phyloP scores from a whole-genome alignment of 2,888 invertebrate genomes.

The Apoda limacodes region DNA sequence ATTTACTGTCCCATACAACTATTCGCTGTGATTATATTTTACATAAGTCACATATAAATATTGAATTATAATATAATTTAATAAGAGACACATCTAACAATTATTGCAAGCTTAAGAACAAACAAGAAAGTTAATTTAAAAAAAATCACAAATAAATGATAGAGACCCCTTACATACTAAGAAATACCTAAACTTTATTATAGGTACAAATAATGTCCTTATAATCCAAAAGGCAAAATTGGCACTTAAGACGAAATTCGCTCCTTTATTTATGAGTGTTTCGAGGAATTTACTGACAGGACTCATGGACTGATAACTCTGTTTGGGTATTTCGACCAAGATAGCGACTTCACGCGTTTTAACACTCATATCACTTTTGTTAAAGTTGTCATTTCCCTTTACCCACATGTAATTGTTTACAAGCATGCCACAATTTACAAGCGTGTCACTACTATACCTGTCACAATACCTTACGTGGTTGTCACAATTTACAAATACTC shows the following conservation, averaged over 20 bases:
- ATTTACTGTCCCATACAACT: conserved; percentile 24
- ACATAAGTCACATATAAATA: conserved; percentile 20
- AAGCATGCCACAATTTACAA: too few species aligned
- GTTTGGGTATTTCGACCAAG: too few species aligned
- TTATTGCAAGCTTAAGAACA: conserved; percentile 38
- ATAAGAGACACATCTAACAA: conserved; percentile 25
- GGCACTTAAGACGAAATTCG: conserved; percentile 64
- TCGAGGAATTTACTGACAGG: conserved; percentile 29
- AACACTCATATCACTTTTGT: too few species aligned
- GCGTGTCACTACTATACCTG: too few species aligned
- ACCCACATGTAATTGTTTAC: too few species aligned
- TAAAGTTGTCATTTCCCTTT: too few species aligned
- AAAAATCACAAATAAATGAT: conserved; percentile 47
- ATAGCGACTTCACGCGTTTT: too few species aligned
- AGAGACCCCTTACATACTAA: conserved; percentile 62
- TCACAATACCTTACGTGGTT: too few species aligned
- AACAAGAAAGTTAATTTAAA: conserved; percentile 24
- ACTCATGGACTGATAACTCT: too few species aligned
- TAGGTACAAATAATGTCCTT: conserved; percentile 67
- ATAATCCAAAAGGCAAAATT: conserved; percentile 70
- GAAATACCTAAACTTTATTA: conserved; percentile 61
- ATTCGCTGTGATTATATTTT: conserved; percentile 4
- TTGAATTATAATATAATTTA: conserved; percentile 25
- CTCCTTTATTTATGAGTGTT: conserved; percentile 42
- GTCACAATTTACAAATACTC: too few species aligned